Percentiles rank a stretch among this genome's conserved stretches.
Conservation (phyloP, 2,113 vertebrate genomes). For the Tachysurus fulvidraco region DNA sequence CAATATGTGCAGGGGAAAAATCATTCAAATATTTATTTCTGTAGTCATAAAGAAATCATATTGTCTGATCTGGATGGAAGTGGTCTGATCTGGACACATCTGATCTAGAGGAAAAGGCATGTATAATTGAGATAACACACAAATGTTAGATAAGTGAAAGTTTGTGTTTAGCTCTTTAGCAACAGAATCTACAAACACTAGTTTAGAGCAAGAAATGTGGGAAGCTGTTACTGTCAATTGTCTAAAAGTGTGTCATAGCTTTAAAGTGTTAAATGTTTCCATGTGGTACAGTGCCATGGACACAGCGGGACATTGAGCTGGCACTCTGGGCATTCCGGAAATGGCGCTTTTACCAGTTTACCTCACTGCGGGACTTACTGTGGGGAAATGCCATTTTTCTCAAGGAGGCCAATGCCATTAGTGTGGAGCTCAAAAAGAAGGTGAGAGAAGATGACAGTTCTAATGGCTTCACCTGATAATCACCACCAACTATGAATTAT, state of each 20-base stretch:
- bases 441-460: slow-evolving; percentile 58
- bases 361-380: slow-evolving; percentile 90
- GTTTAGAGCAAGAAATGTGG: not conserved
- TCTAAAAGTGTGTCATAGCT: not conserved
- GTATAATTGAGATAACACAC: not conserved
- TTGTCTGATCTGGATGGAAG: not conserved
- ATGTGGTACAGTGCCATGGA: slow-evolving; percentile 84
- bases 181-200: not conserved
- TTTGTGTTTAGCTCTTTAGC: not conserved
- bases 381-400: slow-evolving; percentile 98
- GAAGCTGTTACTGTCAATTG: not conserved
- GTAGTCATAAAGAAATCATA: not conserved
- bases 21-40: not conserved
- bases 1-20: not conserved
- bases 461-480: not conserved
- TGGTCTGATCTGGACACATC: no score
- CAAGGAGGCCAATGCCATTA: slow-evolving; percentile 98
- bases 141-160: not conserved
- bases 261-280: not conserved
- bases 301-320: slow-evolving; percentile 83
- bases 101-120: not conserved
- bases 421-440: slow-evolving; percentile 98
- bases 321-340: slow-evolving; percentile 96
- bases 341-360: slow-evolving; percentile 99
- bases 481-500: not conserved